Evolutionary conservation across 2,888 invertebrate species (phyloP).

Genomic region (Cylloceria caligata): DNA sequence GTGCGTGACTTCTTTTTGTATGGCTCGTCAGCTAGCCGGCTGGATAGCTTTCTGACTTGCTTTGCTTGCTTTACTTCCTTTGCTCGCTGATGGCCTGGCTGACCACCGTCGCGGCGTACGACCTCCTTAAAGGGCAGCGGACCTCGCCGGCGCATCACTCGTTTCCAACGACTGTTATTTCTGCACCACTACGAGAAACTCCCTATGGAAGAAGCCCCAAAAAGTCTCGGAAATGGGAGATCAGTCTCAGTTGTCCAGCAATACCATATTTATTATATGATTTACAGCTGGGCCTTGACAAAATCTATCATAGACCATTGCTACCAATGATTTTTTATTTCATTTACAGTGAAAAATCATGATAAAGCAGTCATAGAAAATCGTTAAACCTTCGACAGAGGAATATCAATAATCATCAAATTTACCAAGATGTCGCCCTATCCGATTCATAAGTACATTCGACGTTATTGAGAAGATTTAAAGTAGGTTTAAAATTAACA

Average conservation of each 20-base stretch:
- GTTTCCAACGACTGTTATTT: conserved; percentile 14
- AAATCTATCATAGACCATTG: background rate
- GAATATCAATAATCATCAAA: too few species aligned
- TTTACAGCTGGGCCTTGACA: background rate
- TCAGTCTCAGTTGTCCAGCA: background rate
- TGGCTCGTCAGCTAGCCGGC: conserved; percentile 25
- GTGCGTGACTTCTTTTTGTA: conserved; percentile 65
- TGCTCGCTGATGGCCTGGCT: conserved; percentile 36
- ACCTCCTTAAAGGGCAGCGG: conserved; percentile 46
- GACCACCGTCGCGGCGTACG: conserved; percentile 35
- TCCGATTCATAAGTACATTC: too few species aligned
- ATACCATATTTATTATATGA: background rate
- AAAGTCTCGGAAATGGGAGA: conserved; percentile 24
- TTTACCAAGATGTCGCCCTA: too few species aligned
- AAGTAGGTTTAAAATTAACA: too few species aligned
- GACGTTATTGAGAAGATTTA: too few species aligned
- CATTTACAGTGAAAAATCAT: too few species aligned
- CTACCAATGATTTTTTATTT: background rate
- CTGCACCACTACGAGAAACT: conserved; percentile 2
- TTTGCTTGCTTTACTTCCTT: conserved; percentile 22
- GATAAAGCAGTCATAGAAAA: too few species aligned
- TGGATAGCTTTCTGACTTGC: conserved; percentile 32
- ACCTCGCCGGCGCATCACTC: conserved; percentile 31
- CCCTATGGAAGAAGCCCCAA: background rate
- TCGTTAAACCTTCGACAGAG: too few species aligned